Evolutionary conservation across 1,140 invertebrate genomes (phyloP).

Genomic region (Drosophila kohkoa): DNA sequence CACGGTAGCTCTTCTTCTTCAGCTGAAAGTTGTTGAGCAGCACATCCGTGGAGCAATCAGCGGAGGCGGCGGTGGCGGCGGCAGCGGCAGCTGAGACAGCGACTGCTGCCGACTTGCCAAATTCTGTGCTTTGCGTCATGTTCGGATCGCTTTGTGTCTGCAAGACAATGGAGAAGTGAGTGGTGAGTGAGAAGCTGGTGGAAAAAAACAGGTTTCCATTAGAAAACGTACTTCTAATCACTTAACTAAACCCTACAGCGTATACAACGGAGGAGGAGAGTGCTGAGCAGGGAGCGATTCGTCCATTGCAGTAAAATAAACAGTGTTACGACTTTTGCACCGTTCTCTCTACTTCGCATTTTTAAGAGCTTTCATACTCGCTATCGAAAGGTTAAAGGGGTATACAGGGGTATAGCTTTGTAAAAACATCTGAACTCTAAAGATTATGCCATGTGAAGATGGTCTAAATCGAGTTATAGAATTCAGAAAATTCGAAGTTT

Average conservation of each 20-base stretch:
- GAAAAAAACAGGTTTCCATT: slow-evolving; percentile 70
- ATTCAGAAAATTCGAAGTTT: no score
- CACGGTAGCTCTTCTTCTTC: slow-evolving; percentile 87
- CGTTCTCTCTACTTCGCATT: slow-evolving; percentile 20
- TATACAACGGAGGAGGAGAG: neutral
- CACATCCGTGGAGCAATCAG: slow-evolving; percentile 67
- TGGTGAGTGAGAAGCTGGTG: neutral
- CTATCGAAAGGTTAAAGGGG: no score
- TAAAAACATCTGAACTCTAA: no score
- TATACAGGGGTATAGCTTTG: no score
- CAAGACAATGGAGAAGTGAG: slow-evolving; percentile 8
- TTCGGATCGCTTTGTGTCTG: slow-evolving; percentile 58
- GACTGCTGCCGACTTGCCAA: slow-evolving; percentile 44
- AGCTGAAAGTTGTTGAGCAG: slow-evolving; percentile 88
- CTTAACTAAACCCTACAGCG: neutral
- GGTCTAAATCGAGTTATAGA: no score
- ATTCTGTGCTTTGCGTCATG: slow-evolving; percentile 59
- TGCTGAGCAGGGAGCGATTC: neutral
- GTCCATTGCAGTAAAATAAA: slow-evolving; percentile 25
- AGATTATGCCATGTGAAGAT: no score
- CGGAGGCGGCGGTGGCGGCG: slow-evolving; percentile 19
- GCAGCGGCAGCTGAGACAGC: slow-evolving; percentile 6
- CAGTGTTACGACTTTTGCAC: slow-evolving; percentile 33
- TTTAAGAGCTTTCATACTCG: no score
- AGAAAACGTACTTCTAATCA: slow-evolving; percentile 40